These are phyloP conservation scores for Ichneumon xanthorius DNA, from an alignment of 2,888 invertebrate species.

Conservation along the genomic window DNA sequence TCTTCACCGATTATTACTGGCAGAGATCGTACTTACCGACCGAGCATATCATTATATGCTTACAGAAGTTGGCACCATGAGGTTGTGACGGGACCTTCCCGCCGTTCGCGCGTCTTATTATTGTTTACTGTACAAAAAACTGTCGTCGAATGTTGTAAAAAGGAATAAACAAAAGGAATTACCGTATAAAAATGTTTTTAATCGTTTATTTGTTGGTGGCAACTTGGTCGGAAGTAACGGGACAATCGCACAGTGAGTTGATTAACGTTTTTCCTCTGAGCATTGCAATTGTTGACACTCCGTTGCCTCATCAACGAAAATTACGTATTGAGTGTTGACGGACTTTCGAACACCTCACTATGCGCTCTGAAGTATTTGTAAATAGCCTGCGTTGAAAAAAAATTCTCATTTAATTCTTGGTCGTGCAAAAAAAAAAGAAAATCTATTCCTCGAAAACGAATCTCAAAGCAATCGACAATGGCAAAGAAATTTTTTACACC, in stretches of 20 bases:
- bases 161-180: background rate
- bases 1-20: too few relatives aligned
- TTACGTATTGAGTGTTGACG: background rate
- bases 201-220: background rate
- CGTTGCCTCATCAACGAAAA: background rate
- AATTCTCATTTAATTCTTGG: too few relatives aligned
- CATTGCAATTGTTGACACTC: background rate
- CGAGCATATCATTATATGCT: too few relatives aligned
- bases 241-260: background rate
- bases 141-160: background rate
- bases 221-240: conserved; percentile 1
- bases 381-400: too few relatives aligned
- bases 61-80: background rate
- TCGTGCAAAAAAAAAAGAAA: too few relatives aligned
- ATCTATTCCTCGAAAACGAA: too few relatives aligned
- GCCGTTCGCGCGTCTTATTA: background rate
- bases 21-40: too few relatives aligned
- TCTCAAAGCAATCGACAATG: too few relatives aligned
- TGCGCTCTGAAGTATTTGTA: too few relatives aligned
- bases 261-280: background rate
- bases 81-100: background rate
- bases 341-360: too few relatives aligned
- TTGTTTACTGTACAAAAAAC: conserved; percentile 6
- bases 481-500: too few relatives aligned
- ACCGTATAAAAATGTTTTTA: background rate